These are phyloP conservation scores for Eurystomus glaucurus DNA, from an alignment of 2,797 vertebrate species.

Conservation along the genomic window DNA sequence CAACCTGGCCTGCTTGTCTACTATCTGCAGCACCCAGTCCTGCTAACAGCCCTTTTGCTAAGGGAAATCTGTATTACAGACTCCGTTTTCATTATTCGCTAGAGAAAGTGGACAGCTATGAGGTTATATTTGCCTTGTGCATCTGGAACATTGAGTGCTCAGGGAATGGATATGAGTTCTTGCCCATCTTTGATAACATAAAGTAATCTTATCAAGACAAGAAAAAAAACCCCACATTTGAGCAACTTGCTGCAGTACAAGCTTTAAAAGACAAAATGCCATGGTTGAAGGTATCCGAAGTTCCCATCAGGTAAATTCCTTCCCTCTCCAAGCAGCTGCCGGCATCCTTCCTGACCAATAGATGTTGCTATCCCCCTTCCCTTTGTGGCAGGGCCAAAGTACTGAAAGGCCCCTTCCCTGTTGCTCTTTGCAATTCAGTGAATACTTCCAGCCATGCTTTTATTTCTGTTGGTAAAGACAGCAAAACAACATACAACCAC, in stretches of 20 bases:
- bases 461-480: slow-evolving; percentile 31
- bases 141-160: neutral
- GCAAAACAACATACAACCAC: neutral
- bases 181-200: neutral
- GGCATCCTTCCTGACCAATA: neutral
- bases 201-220: slow-evolving; percentile 4
- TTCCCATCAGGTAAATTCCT: neutral
- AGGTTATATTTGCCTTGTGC: neutral
- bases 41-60: neutral
- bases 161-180: neutral
- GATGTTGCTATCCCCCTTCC: slow-evolving; percentile 13
- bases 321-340: neutral
- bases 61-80: neutral
- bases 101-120: neutral
- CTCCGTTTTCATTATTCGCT: neutral
- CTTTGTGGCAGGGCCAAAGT: neutral
- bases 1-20: neutral
- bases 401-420: neutral
- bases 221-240: neutral
- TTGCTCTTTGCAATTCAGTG: neutral
- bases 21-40: neutral
- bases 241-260: slow-evolving; percentile 44
- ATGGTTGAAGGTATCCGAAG: slow-evolving; percentile 14
- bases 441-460: neutral
- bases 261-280: slow-evolving; percentile 35